Evolutionary conservation across 2,113 vertebrate genomes (phyloP), one percentile per base, ranked within the genome.

Genomic region (Elephantulus edwardii): DNA sequence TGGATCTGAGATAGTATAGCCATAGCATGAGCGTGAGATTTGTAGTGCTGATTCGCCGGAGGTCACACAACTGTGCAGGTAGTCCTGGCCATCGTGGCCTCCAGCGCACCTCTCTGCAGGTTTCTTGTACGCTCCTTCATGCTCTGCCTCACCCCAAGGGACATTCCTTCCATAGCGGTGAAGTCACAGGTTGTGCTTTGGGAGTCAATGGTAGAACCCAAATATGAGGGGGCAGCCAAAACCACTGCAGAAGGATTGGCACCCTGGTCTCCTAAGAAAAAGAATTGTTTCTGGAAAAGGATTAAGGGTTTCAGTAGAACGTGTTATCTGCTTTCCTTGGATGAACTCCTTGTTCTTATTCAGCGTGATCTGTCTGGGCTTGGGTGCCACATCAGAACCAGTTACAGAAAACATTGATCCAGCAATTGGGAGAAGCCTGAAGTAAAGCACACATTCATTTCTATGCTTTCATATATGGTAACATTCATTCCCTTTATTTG

Each of bases 271-370:
- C 81, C 46, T 46, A 86, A 70, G 92, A 74, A 94, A 95, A 95
- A 92, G 38, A 93, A 74, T 81, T 90, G 12, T 50, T 62, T 82
- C 88, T 95, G 94, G 89, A 89, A 93, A 30, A 46, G 50, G 56
- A 84, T 86, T 76, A 92, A 93, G 62, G 50, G n/a, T 78, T 93
- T 84, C 70, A 89, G 20, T 24, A 75, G 86, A 94, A 50, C 42
- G 52, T 38, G 3, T 86, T 94, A 86, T 88, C 92, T 96, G 28
- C 81, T 96, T 96, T 91, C 83, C 91, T 92, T 95, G 88, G 86
- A 90, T 52, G 52, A 42, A 62, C 42, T 87, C n/a, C 72, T 46
- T 76, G 13, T 30, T 56, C 60, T 70, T 78, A 86, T 86, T 85
- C 38, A 92, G n/a, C 0, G 40, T 79, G 76, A 78, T 86, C 56